Percentiles rank a stretch among this genome's conserved stretches.
phyloP scores from a whole-genome alignment of 1,140 invertebrate species.

The Drosophila murphyi region DNA sequence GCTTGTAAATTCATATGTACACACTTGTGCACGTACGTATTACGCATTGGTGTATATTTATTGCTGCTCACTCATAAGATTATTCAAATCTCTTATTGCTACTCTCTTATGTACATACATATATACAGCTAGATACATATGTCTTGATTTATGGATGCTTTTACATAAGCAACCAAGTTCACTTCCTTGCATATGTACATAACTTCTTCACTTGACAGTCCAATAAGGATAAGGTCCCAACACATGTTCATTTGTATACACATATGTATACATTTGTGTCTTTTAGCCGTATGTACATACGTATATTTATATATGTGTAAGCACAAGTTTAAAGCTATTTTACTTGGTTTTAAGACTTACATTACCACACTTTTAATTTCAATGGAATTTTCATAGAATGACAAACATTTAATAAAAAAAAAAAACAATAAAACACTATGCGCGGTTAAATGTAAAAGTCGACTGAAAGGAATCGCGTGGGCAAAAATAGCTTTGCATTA shows the following conservation, averaged over 20 bases:
- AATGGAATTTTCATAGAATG: neutral
- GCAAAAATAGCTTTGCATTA: constrained; percentile 34
- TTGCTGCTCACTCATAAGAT: no score
- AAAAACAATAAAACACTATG: constrained; percentile 5
- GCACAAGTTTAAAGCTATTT: neutral
- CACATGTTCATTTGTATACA: neutral
- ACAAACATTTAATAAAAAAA: neutral
- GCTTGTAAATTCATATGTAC: no score
- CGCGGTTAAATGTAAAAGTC: constrained; percentile 21
- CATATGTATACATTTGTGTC: neutral
- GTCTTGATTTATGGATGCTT: no score
- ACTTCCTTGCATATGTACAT: no score
- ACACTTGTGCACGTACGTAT: no score
- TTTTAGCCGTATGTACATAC: neutral
- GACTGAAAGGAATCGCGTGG: constrained; percentile 40
- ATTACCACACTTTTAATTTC: constrained; percentile 9
- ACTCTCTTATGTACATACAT: neutral
- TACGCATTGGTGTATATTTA: no score
- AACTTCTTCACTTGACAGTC: no score
- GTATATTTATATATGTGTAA: neutral
- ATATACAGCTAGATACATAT: neutral
- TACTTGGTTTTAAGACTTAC: neutral
- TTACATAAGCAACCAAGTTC: no score
- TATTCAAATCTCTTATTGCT: no score
- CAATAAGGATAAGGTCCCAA: no score